Evolutionary conservation across 2,888 invertebrate genomes (phyloP).

Genomic region (Notodonta ziczac): DNA sequence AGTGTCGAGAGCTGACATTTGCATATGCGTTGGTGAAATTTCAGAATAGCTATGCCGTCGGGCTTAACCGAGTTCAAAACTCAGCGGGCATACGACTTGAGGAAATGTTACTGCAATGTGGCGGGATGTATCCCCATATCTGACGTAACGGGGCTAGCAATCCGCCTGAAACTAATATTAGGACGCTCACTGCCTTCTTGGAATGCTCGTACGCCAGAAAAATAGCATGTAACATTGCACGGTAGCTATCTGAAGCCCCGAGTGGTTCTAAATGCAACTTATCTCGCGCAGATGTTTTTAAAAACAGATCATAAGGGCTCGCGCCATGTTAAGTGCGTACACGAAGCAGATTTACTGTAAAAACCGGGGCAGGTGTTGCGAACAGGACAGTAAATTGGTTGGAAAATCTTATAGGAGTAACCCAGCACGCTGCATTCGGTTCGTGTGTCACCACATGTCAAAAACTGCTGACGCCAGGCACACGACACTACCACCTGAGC

Average conservation of each 20-base stretch:
- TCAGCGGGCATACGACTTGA: slow-evolving; percentile 64
- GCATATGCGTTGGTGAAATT: slow-evolving; percentile 82
- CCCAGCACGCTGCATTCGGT: slow-evolving; percentile 37
- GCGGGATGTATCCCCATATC: slow-evolving; percentile 63
- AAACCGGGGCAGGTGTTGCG: slow-evolving; percentile 64
- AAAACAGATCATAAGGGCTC: slow-evolving; percentile 53
- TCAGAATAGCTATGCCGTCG: slow-evolving; percentile 76
- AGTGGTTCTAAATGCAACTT: slow-evolving; percentile 57
- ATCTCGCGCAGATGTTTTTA: slow-evolving; percentile 64
- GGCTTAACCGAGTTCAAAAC: slow-evolving; percentile 81
- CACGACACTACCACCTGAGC: slow-evolving; percentile 2
- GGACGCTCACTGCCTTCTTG: slow-evolving; percentile 52
- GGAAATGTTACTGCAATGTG: slow-evolving; percentile 65
- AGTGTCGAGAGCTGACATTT: slow-evolving; percentile 83
- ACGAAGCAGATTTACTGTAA: slow-evolving; percentile 58
- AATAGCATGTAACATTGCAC: slow-evolving; percentile 43
- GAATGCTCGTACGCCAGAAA: slow-evolving; percentile 47
- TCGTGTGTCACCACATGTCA: slow-evolving; percentile 67
- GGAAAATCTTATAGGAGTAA: slow-evolving; percentile 58
- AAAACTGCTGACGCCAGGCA: slow-evolving; percentile 50
- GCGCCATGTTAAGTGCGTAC: slow-evolving; percentile 60
- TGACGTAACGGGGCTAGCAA: slow-evolving; percentile 54
- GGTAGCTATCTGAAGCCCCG: slow-evolving; percentile 42
- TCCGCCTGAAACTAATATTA: slow-evolving; percentile 56
- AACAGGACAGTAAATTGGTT: slow-evolving; percentile 57